These are phyloP conservation scores for Neria commutata DNA, from an alignment of 2,888 invertebrate species.

Conservation along the genomic window DNA sequence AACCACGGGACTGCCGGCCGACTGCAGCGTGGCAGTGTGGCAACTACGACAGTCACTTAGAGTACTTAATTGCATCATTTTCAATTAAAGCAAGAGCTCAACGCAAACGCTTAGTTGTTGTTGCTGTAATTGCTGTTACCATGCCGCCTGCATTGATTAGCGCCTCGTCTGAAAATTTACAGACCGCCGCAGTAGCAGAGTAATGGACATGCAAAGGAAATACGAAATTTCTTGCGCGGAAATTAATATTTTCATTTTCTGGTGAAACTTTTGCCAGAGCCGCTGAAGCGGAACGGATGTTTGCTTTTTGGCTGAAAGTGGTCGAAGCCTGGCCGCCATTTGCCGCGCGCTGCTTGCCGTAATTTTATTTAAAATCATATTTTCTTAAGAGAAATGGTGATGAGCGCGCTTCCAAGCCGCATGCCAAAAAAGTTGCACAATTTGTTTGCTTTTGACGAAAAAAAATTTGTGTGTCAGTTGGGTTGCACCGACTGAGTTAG, in stretches of 20 bases:
- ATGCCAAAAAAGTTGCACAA: constrained; percentile 30
- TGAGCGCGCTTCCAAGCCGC: constrained; percentile 36
- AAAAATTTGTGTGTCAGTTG: too few relatives aligned
- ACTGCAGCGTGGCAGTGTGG: too few relatives aligned
- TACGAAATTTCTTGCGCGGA: constrained; percentile 54
- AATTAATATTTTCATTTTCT: constrained; percentile 52
- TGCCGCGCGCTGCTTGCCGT: background rate
- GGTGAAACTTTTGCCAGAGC: constrained; percentile 43
- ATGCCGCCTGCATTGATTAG: background rate
- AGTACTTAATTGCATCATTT: background rate
- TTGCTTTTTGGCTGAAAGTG: constrained; percentile 28
- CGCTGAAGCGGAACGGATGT: constrained; percentile 8
- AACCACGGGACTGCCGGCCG: background rate
- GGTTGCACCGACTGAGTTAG: too few relatives aligned
- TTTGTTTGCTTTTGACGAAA: constrained; percentile 11
- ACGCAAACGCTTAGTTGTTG: background rate
- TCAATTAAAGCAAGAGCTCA: background rate
- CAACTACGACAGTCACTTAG: too few relatives aligned
- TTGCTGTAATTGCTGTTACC: background rate
- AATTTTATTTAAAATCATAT: constrained; percentile 37
- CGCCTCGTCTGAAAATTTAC: background rate
- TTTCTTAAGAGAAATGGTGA: constrained; percentile 39
- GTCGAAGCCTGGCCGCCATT: constrained; percentile 13
- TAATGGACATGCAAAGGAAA: constrained; percentile 34
- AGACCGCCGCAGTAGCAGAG: background rate